A percentile compares a stretch with the other conserved stretches of the same genome.
These are phyloP conservation scores for Leptinotarsa texana DNA, from an alignment of 1,140 invertebrate species.

Conservation along the genomic window DNA sequence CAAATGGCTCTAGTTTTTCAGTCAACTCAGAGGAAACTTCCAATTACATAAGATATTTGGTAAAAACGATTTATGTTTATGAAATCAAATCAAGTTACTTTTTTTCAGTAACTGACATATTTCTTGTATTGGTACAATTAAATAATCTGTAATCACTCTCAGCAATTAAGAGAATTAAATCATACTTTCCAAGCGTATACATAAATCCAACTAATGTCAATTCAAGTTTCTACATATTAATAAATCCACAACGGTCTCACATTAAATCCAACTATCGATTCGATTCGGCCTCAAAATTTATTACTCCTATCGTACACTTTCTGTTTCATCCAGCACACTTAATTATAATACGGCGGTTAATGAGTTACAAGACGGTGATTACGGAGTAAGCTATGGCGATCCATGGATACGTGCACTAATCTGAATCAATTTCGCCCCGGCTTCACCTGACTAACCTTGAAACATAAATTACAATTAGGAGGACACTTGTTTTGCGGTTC, in stretches of 20 bases:
- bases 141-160: no score
- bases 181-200: neutral
- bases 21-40: no score
- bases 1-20: no score
- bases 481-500: neutral
- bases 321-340: slow-evolving; percentile 4
- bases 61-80: no score
- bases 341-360: neutral
- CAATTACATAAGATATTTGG: no score
- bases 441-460: neutral
- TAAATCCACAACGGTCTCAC: neutral
- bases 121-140: no score
- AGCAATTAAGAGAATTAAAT: slow-evolving; percentile 1
- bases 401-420: slow-evolving; percentile 12
- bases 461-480: slow-evolving; percentile 14
- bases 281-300: slow-evolving; percentile 7
- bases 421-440: slow-evolving; percentile 13
- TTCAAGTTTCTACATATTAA: neutral
- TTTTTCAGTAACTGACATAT: no score
- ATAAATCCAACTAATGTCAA: neutral
- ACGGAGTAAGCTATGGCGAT: neutral
- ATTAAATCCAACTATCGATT: slow-evolving; percentile 1
- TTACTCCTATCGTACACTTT: slow-evolving; percentile 8
- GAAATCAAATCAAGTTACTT: no score
- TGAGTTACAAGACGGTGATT: neutral